These are phyloP conservation scores for Hirtodrosophila duncani DNA, from an alignment of 2,888 invertebrate species.

Conservation along the genomic window DNA sequence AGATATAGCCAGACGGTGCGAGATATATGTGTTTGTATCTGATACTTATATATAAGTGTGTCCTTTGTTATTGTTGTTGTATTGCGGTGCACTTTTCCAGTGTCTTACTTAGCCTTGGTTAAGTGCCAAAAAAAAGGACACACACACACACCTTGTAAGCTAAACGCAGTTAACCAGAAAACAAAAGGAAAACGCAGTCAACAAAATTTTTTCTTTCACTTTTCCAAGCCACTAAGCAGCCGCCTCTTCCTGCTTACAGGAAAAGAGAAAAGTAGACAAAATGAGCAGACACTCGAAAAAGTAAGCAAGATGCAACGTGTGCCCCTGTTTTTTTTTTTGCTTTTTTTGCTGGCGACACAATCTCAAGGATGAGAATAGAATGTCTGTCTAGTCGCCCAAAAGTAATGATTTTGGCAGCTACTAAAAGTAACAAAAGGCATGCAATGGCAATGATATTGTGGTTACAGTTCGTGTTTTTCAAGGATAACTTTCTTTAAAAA, in stretches of 20 bases:
- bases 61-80: not conserved
- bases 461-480: not conserved
- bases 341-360: too few species aligned
- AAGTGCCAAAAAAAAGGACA: constrained; percentile 46
- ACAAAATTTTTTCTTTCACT: constrained; percentile 20
- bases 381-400: too few species aligned
- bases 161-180: constrained; percentile 37
- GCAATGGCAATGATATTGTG: constrained; percentile 31
- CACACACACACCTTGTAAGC: constrained; percentile 27
- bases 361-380: too few species aligned
- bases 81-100: not conserved
- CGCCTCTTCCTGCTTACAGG: not conserved
- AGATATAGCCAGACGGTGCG: too few species aligned
- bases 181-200: constrained; percentile 21
- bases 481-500: constrained; percentile 8
- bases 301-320: constrained; percentile 15
- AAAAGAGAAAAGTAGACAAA: constrained; percentile 18
- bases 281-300: not conserved
- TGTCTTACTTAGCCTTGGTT: constrained; percentile 48
- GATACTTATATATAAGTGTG: not conserved
- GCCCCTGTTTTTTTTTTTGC: constrained; percentile 15
- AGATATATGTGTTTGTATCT: too few species aligned
- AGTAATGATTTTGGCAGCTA: constrained; percentile 12
- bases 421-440: constrained; percentile 7
- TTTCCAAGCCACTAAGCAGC: constrained; percentile 51